Conservation (phyloP, 2,797 vertebrate genomes). For the Tenualosa thibaudeaui region DNA sequence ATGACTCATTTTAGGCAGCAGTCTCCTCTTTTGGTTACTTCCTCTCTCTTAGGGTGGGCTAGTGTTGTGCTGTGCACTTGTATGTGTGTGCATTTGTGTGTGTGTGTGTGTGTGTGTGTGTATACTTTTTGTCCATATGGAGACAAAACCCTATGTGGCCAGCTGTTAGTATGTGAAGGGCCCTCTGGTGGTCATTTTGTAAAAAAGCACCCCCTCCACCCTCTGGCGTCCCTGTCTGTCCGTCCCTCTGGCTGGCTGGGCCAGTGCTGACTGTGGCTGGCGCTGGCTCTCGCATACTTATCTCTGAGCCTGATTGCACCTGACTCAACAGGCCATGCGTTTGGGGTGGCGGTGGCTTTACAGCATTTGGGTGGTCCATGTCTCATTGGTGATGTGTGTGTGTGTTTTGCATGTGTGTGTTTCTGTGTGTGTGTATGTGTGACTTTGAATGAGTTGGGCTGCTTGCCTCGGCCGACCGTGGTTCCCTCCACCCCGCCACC, state of each 20-base stretch:
- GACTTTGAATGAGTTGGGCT: neutral
- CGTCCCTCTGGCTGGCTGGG: neutral
- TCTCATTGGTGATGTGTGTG: constrained; percentile 3
- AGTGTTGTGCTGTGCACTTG: neutral
- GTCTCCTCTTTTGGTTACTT: neutral
- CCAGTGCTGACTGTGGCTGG: neutral
- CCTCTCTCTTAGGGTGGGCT: neutral
- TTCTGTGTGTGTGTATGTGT: neutral
- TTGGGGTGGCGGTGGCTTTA: neutral
- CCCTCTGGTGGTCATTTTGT: neutral
- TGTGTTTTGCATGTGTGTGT: neutral
- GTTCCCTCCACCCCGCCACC: neutral
- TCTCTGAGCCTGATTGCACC: constrained; percentile 9
- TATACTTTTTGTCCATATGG: neutral
- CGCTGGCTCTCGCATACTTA: neutral
- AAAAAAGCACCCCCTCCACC: neutral
- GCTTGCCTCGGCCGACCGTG: neutral
- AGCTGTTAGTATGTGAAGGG: neutral
- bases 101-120: neutral
- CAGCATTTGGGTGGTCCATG: constrained; percentile 2
- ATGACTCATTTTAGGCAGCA: neutral
- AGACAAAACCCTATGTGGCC: neutral
- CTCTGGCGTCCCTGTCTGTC: neutral
- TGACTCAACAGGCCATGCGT: neutral
- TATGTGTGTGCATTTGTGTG: neutral